Base-by-base conservation (phyloP, 2,797 vertebrate species). In the Aulostomus chinensis region DNA sequence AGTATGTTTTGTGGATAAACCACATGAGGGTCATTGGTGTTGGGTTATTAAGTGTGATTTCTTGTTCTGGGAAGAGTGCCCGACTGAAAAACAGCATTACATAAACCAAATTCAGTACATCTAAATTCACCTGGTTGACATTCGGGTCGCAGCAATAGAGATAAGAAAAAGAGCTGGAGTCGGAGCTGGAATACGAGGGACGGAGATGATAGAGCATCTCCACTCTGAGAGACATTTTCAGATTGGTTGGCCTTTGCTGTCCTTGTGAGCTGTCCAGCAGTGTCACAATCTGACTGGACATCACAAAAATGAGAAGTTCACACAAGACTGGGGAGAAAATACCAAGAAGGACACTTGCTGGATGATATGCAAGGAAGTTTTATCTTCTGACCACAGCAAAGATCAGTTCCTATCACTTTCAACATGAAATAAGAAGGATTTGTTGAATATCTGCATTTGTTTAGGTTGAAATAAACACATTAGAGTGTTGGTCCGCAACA, bases 101-200 rank as follows among this genome's bases (percentile, higher is more conserved):
- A 60, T 84, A 84, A 88, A 70, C n/a, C 59, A 33, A 65, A 58
- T 41, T 49, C 32, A 35, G 62, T 81, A 77, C 36, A 45, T 55
- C 62, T 54, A 38, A 58, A 33, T 35, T 71, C 77, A 83, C 70
- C 72, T 72, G 64, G 42, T 26, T 59, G 62, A 18, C 62, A 71
- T 41, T 65, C 26, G 53, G 80, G 68, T 74, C 70, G 57, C 59
- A 73, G 65, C 57, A 46, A 50, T 4, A 13, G 58, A 63, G 74
- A 78, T 51, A 70, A 82, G 67, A 28, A 74, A 76, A 73, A 55
- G 48, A 67, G 48, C 66, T 65, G 72, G 63, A n/a, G n/a, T n/a
- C n/a, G n/a, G n/a, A n/a, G n/a, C n/a, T n/a, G n/a, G n/a, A n/a
- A n/a, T n/a, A n/a, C n/a, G n/a, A 76, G 65, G 77, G 49, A 29